phyloP scores from a whole-genome alignment of 2,888 invertebrate genomes.

The Byasa hedistus region DNA sequence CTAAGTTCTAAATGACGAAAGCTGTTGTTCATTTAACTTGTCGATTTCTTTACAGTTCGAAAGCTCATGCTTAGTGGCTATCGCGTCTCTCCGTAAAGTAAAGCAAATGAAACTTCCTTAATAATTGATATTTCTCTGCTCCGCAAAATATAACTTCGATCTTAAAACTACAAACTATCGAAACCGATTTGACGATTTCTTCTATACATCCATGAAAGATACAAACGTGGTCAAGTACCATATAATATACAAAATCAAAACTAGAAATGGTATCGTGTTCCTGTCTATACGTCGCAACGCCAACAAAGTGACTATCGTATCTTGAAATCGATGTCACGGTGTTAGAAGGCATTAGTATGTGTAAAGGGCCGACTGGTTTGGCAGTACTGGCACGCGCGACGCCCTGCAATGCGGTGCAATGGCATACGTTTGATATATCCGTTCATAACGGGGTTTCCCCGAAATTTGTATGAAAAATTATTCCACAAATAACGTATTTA shows the following conservation, averaged over 20 bases:
- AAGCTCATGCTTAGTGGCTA: too few species aligned
- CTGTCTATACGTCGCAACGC: conserved; percentile 23
- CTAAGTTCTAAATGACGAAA: too few species aligned
- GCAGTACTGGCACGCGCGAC: conserved; percentile 35
- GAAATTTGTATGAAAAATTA: neutral
- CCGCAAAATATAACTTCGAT: too few species aligned
- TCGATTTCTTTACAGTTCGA: too few species aligned
- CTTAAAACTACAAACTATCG: neutral
- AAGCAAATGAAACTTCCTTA: too few species aligned
- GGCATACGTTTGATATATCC: conserved; percentile 12
- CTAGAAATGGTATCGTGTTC: neutral
- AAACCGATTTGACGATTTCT: too few species aligned
- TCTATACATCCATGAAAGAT: neutral
- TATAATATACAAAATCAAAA: neutral
- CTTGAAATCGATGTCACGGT: conserved; percentile 29
- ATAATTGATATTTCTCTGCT: too few species aligned
- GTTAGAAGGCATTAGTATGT: conserved; percentile 37
- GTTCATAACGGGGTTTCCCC: conserved; percentile 13
- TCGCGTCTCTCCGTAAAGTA: too few species aligned
- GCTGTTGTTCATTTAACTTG: too few species aligned
- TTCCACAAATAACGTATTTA: neutral
- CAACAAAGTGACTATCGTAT: conserved; percentile 19
- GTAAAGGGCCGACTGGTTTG: conserved; percentile 29
- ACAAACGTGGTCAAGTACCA: neutral
- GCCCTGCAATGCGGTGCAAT: conserved; percentile 34